Conservation (phyloP, 2,113 vertebrate species). For the Siniperca chuatsi region DNA sequence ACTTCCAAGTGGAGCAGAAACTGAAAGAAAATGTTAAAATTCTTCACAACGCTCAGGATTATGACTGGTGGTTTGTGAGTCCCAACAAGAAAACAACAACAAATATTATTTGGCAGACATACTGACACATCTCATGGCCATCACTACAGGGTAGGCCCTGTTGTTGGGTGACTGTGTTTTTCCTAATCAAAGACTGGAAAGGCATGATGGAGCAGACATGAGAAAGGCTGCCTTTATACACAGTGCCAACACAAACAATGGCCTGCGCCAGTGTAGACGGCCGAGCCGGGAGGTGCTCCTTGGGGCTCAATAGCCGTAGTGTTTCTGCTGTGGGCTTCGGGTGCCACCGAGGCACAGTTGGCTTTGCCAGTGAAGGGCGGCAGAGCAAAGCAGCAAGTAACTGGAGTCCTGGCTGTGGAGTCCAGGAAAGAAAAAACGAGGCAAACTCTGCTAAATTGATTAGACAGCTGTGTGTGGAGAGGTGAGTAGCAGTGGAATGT, state of each 20-base stretch:
- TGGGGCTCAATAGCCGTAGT: slow-evolving; percentile 64
- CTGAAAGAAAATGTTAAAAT: slow-evolving; percentile 13
- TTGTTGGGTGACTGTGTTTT: slow-evolving; percentile 31
- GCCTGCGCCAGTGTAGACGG: slow-evolving; percentile 57
- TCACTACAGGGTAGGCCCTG: slow-evolving; percentile 8
- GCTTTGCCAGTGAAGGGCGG: slow-evolving; percentile 43
- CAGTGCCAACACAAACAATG: slow-evolving; percentile 77
- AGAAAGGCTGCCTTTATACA: slow-evolving; percentile 63
- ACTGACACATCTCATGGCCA: slow-evolving; percentile 17
- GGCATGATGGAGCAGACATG: slow-evolving; percentile 42
- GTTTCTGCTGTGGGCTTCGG: slow-evolving; percentile 57
- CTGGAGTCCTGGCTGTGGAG: slow-evolving; percentile 27
- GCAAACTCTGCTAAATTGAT: slow-evolving; percentile 49
- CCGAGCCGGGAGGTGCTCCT: slow-evolving; percentile 59
- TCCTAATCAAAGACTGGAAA: slow-evolving; percentile 45
- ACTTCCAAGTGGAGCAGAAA: slow-evolving; percentile 43
- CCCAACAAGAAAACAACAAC: slow-evolving; percentile 1
- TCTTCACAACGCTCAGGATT: not conserved
- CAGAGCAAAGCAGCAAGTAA: not conserved
- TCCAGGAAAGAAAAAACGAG: slow-evolving; percentile 26
- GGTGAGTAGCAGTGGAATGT: slow-evolving; percentile 39
- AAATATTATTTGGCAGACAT: slow-evolving; percentile 17
- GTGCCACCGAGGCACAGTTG: slow-evolving; percentile 44
- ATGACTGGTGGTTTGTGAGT: not conserved
- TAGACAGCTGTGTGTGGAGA: slow-evolving; percentile 49